Base-by-base conservation (phyloP, 2,113 vertebrate genomes). In the Bettongia penicillata region DNA sequence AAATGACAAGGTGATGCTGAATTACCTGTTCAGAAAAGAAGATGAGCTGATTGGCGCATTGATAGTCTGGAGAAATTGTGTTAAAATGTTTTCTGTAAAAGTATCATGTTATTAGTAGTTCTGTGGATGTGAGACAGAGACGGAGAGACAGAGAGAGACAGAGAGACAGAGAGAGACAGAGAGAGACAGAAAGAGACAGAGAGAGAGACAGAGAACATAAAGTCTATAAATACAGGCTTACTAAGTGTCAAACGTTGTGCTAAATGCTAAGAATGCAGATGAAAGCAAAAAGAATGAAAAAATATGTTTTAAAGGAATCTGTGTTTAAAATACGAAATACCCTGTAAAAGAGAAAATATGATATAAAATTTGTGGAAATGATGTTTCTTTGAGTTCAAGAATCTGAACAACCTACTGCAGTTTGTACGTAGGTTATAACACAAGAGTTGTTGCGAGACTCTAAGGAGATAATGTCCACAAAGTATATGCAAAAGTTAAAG, bases 301-400 rank as follows among this genome's bases (percentile, higher is more conserved):
- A 0, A 93, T 50, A 11, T n/a, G 57, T 68, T 96, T 47, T 0
- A 0, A 94, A 94, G 93, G 31, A 50, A 94, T 3, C 48, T 93
- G 55, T 31, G 93, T 90, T 2, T 89, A 53, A 2, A 91, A 93
- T 93, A 94, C 91, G 26, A 6, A 12, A 93, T 93, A 23, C 55
- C 26, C 91, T 48, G 12, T 24, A 43, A 96, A 96, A 94, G 90
- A 77, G 93, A 96, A 96, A 94, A 1, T 37, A 14, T 53, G 8
- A 50, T 24, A 93, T 49, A 93, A 92, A 91, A 93, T 8, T 5
- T 93, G 23, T 51, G 55, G 90, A 61, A 98, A 55, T 91, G 10
- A 49, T 51, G 91, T 48, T 84, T 90, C 48, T 53, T 92, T 91
- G 89, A 53, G 84, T 96, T 95, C 91, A 25, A 94, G 90, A 90